Evolutionary conservation across 2,113 vertebrate species (phyloP).

Genomic region (Ciconia stormi): DNA sequence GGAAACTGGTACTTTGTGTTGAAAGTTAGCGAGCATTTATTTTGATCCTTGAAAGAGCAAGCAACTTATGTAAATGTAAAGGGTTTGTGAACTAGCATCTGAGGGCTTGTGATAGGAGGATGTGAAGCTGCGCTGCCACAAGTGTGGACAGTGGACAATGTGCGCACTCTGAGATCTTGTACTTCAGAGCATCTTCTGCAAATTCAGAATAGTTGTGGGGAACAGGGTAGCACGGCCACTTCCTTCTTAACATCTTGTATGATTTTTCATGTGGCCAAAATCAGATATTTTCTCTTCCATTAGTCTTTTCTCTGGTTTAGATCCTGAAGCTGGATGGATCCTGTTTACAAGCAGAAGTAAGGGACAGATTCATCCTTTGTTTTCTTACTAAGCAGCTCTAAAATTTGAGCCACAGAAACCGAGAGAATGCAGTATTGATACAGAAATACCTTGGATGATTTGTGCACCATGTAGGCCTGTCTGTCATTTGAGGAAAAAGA

Average conservation of each 20-base stretch:
- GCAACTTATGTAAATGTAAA: neutral
- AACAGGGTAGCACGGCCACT: accelerated
- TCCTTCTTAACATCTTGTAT: neutral
- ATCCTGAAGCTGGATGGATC: neutral
- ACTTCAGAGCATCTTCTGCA: neutral
- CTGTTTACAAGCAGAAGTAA: neutral
- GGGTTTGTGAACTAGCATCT: neutral
- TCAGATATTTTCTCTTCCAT: neutral
- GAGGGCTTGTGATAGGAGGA: neutral
- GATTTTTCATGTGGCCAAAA: neutral
- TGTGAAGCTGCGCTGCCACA: neutral
- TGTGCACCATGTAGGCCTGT: neutral
- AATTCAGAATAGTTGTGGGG: neutral
- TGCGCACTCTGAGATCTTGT: neutral
- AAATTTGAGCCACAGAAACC: neutral
- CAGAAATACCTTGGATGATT: neutral
- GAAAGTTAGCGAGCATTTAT: neutral
- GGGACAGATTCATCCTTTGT: neutral
- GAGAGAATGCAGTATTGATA: neutral
- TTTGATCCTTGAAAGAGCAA: neutral
- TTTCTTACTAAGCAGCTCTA: neutral
- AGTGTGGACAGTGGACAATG: neutral
- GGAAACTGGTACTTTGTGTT: neutral
- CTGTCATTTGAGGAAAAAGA: neutral
- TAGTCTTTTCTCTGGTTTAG: neutral